These are phyloP conservation scores for Apostichopus californicus DNA, from an alignment of 35 echinoderm and acorn worm species.

Conservation along the genomic window DNA sequence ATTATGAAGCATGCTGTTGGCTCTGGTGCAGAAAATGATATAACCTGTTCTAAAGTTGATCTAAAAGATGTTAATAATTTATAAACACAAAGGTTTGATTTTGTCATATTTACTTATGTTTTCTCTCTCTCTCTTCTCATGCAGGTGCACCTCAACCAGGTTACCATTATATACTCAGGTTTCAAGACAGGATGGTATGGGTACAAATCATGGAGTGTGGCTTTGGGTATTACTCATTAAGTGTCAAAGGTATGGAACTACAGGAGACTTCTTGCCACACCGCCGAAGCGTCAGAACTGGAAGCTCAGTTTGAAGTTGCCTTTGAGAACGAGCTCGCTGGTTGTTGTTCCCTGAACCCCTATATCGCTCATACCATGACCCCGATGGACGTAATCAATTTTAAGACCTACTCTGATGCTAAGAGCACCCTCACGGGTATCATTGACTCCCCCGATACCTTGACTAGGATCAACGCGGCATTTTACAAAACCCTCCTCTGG, in stretches of 20 bases:
- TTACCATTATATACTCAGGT: slow-evolving; percentile 64
- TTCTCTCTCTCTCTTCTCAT: not conserved
- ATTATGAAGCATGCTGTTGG: too few relatives aligned
- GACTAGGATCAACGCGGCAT: slow-evolving; percentile 68
- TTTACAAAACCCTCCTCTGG: slow-evolving; percentile 82
- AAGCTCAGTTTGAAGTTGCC: slow-evolving; percentile 84
- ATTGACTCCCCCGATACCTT: slow-evolving; percentile 91
- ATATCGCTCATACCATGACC: slow-evolving; percentile 72
- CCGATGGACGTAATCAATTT: slow-evolving; percentile 81
- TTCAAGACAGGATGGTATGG: slow-evolving; percentile 98
- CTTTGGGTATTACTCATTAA: slow-evolving; percentile 84
- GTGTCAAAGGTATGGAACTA: slow-evolving; percentile 94
- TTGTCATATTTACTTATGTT: not conserved
- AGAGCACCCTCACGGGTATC: slow-evolving; percentile 87
- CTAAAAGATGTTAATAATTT: too few relatives aligned
- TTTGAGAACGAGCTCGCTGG: slow-evolving; percentile 61
- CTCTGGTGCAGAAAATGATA: too few relatives aligned
- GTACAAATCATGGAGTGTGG: slow-evolving; percentile 91
- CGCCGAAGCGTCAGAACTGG: slow-evolving; percentile 79
- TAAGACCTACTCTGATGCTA: slow-evolving; percentile 91
- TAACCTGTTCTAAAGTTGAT: too few relatives aligned
- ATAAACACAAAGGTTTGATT: too few relatives aligned
- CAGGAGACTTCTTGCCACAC: slow-evolving; percentile 99
- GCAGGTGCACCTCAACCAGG: slow-evolving; percentile 68
- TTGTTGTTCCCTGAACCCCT: slow-evolving; percentile 72